phyloP scores from a whole-genome alignment of 2,113 vertebrate species.

The Hyperoodon ampullatus region DNA sequence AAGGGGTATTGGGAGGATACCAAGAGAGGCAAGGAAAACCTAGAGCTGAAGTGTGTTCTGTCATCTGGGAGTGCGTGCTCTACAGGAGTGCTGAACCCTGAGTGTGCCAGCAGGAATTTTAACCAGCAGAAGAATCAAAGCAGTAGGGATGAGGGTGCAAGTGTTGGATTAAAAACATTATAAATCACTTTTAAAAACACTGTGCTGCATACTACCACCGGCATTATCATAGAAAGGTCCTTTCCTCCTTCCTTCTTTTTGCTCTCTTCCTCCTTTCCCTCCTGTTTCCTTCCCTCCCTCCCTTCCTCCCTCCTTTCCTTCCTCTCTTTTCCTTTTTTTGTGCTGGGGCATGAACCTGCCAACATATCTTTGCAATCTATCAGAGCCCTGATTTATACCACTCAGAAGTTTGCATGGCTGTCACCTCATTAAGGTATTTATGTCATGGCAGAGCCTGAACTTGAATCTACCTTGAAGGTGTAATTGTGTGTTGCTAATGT shows the following conservation, averaged over 20 bases:
- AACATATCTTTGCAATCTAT: constrained; percentile 75
- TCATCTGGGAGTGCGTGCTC: not conserved
- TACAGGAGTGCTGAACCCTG: not conserved
- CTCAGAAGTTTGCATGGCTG: constrained; percentile 77
- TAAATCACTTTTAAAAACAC: not conserved
- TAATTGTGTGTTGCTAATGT: constrained; percentile 91
- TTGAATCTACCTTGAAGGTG: constrained; percentile 89
- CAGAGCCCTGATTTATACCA: constrained; percentile 80
- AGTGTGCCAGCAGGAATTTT: not conserved
- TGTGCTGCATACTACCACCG: not conserved
- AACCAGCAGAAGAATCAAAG: not conserved
- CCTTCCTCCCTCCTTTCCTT: not conserved
- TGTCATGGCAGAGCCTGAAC: constrained; percentile 83
- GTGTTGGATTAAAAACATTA: not conserved
- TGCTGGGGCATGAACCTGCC: constrained; percentile 13
- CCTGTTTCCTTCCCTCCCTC: not conserved
- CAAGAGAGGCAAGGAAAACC: not conserved
- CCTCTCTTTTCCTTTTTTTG: not conserved
- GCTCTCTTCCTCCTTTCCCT: not conserved
- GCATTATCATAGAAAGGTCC: not conserved
- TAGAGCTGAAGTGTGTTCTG: no score
- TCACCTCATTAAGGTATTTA: constrained; percentile 85
- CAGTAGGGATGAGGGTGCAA: not conserved
- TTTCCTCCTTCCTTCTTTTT: no score
- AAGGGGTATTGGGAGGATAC: not conserved